Base-by-base conservation (phyloP, 1,140 invertebrate species). In the Pseudomyrmex sp. region DNA sequence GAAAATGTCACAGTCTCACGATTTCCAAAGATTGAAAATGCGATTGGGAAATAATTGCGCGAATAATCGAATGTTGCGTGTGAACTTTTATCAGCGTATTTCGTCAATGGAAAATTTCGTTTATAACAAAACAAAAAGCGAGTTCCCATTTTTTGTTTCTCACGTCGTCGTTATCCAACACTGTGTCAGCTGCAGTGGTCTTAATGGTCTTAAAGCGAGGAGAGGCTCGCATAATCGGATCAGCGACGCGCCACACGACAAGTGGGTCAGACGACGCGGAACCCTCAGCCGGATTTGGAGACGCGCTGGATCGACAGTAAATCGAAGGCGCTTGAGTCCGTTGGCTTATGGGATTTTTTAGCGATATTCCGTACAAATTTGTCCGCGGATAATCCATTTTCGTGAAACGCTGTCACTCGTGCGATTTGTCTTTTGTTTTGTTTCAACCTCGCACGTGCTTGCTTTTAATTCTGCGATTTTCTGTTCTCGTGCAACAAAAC, bases 341-440 rank as follows among this genome's bases (percentile, higher is more conserved):
- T 74, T 82, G 75, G 85, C 82, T 88, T 88, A 88, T 74, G 54
- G 72, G 85, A 88, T 88, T 88, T 88, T 88, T 63, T 26, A 70
- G 50, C 75, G 82, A 88, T 84, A 83, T 63, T 86, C 76, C 75
- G 76, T 26, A 26, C 3, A 26, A 77, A 75, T 76, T 74, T 54
- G 50, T 2, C 46, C 59, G 18, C 75, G 23, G 69, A 52, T 82
- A 82, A 79, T 69, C 63, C 35, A 18, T n/a, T 1, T 12, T 75
- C 50, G 15, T 23, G 10, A 65, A 75, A 72, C 26, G n/a, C n/a
- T n/a, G 1, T 72, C 54, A 7, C n/a, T 68, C 46, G 0, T n/a
- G 26, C 13, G n/a, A 2, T 23, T 18, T 20, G 2, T 44, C 35
- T 35, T 1, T 35, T 56, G 9, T 13, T 56, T 68, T 7, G 1